Conservation (phyloP, 2,113 vertebrate genomes). For the Nothobranchius kuhntae region DNA sequence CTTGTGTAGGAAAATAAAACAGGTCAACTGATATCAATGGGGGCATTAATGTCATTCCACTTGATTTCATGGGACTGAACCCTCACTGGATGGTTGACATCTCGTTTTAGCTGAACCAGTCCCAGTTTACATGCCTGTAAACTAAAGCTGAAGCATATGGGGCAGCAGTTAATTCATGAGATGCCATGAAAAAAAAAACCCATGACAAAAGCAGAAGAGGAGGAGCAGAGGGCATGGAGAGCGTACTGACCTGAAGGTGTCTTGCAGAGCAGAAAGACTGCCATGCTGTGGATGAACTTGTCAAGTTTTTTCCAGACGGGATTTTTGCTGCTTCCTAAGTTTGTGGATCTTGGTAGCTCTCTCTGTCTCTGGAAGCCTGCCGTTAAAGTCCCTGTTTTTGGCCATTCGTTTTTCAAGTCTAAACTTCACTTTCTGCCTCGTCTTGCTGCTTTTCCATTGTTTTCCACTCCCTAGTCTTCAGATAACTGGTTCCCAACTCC, state of each 20-base stretch:
- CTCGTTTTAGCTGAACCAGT: background rate
- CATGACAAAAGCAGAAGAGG: slow-evolving; percentile 29
- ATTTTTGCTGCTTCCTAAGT: background rate
- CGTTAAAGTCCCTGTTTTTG: slow-evolving; percentile 24
- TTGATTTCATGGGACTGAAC: no score
- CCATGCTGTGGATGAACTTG: slow-evolving; percentile 58
- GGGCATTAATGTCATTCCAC: no score
- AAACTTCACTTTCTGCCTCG: slow-evolving; percentile 3
- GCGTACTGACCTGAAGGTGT: slow-evolving; percentile 73
- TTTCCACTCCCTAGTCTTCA: slow-evolving; percentile 41
- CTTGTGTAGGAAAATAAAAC: no score
- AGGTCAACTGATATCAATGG: no score
- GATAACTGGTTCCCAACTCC: slow-evolving; percentile 10
- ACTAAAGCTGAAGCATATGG: background rate
- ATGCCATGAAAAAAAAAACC: slow-evolving; percentile 25
- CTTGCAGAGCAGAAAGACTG: slow-evolving; percentile 65
- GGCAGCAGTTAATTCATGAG: slow-evolving; percentile 7
- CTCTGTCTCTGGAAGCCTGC: slow-evolving; percentile 26
- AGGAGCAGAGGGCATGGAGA: slow-evolving; percentile 30
- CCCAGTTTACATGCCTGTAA: background rate
- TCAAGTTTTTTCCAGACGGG: slow-evolving; percentile 28
- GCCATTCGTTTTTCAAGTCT: slow-evolving; percentile 16
- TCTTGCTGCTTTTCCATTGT: slow-evolving; percentile 13
- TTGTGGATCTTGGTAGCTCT: slow-evolving; percentile 17
- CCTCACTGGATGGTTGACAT: no score